These are phyloP conservation scores for Hypena proboscidalis DNA, from an alignment of 2,888 invertebrate genomes.

Conservation along the genomic window DNA sequence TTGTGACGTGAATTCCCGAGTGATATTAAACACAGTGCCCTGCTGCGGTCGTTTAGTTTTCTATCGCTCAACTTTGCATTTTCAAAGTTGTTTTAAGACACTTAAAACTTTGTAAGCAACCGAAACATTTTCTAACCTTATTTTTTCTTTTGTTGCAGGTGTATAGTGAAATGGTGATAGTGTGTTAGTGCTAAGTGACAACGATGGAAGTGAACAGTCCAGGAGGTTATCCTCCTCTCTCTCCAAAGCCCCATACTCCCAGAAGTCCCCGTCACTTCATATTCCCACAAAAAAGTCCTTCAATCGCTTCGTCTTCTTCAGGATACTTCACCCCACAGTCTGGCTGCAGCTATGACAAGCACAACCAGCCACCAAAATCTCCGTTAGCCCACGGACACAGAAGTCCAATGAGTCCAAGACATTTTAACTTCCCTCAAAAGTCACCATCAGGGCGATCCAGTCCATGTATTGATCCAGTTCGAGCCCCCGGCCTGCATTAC, in stretches of 20 bases:
- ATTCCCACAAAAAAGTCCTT: slow-evolving; percentile 83
- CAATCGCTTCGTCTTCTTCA: slow-evolving; percentile 80
- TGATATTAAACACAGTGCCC: slow-evolving; percentile 3
- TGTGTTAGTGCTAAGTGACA: slow-evolving; percentile 47
- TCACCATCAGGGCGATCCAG: slow-evolving; percentile 76
- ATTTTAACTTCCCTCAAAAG: slow-evolving; percentile 85
- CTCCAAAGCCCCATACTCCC: slow-evolving; percentile 83
- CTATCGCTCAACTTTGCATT: not conserved
- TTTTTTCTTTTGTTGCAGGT: slow-evolving; percentile 64
- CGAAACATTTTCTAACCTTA: not conserved
- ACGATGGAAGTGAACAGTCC: slow-evolving; percentile 86
- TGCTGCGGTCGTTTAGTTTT: not conserved
- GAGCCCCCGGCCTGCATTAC: slow-evolving; percentile 67
- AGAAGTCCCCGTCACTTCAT: slow-evolving; percentile 85
- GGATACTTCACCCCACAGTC: slow-evolving; percentile 85
- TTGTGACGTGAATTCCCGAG: slow-evolving; percentile 15
- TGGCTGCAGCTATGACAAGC: slow-evolving; percentile 78
- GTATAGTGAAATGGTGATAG: slow-evolving; percentile 54
- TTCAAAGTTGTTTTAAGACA: not conserved
- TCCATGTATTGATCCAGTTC: slow-evolving; percentile 67
- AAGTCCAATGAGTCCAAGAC: slow-evolving; percentile 86
- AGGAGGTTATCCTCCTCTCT: slow-evolving; percentile 83
- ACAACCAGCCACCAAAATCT: slow-evolving; percentile 76
- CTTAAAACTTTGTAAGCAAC: too few species aligned
- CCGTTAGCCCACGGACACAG: slow-evolving; percentile 83